Base-by-base conservation (phyloP, 2,113 vertebrate genomes). In the Rhinoptilus africanus region DNA sequence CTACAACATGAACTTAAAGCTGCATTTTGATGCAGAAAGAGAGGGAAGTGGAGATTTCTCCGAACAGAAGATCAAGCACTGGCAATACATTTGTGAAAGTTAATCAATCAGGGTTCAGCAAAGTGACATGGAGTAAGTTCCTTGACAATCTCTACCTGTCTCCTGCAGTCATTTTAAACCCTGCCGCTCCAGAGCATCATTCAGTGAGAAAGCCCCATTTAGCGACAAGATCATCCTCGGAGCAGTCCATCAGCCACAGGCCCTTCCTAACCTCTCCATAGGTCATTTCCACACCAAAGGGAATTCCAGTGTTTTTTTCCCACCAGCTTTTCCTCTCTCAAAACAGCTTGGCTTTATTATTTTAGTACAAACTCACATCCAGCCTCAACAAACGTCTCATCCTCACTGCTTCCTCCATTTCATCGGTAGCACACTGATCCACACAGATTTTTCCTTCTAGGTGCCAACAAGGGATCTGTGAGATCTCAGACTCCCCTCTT, bases 151-250 rank as follows among this genome's bases (percentile, higher is more conserved):
- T 47, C 67, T 75, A 4, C 60, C 51, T 26, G 34, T 9, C 75
- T 80, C 63, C 76, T 26, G 53, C 37, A 47, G 26, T 30, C 23
- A 6, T 34, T 83, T 89, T 6, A 90, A 94, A 76, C 59, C 7
- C 50, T 22, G 62, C 30, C 48, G 9, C 41, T 41, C 50, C 54
- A 18, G 71, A 41, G 21, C 41, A 53, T 32, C 37, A 4, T 5
- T 62, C 62, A 41, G 41, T 32, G 24, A 47, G 32, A 67, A 53
- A 69, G 8, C 4, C 6, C 14, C 34, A 17, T 69, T 83, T 37
- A 10, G 16, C 1, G 8, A 37, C 32, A 30, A 34, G 21, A 14
- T 34, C 30, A 5, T 6, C 12, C 51, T 63, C 12, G 0, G 60
- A 47, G 34, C 59, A 62, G 50, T 30, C 71, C 62, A 51, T 51